phyloP scores from a whole-genome alignment of 2,888 invertebrate species.

The Andrena fulva region DNA sequence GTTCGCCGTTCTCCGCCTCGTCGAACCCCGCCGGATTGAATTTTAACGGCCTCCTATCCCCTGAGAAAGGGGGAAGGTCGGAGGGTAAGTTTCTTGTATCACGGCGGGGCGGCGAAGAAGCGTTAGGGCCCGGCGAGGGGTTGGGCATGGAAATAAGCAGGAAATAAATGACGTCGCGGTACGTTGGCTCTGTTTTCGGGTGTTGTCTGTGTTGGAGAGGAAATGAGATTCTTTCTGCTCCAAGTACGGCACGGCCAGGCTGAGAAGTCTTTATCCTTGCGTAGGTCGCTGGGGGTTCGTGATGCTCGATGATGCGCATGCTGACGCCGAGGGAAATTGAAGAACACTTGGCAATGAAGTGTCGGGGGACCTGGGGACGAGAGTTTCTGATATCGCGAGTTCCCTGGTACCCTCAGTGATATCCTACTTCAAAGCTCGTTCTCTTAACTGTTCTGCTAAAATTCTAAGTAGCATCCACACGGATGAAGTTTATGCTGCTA shows the following conservation, averaged over 20 bases:
- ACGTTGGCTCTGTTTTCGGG: constrained; percentile 5
- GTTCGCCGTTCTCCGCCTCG: constrained; percentile 39
- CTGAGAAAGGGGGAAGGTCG: background rate
- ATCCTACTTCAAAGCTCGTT: too few species aligned
- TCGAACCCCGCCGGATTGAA: constrained; percentile 58
- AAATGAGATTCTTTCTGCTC: constrained; percentile 18
- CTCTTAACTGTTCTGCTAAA: too few species aligned
- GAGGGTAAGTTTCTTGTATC: background rate
- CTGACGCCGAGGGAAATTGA: background rate
- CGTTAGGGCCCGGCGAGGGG: background rate
- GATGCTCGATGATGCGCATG: background rate
- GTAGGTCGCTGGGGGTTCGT: background rate
- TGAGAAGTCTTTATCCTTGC: constrained; percentile 1
- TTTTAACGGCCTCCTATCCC: constrained; percentile 52
- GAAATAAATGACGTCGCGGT: constrained; percentile 33
- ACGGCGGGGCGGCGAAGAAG: background rate
- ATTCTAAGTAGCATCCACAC: too few species aligned
- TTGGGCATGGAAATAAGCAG: constrained; percentile 11
- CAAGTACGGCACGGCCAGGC: background rate
- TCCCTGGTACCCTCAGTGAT: too few species aligned
- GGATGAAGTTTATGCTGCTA: too few species aligned
- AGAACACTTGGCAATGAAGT: background rate
- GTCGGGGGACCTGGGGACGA: background rate
- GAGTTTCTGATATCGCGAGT: background rate
- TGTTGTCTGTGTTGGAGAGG: constrained; percentile 24